Conservation (phyloP, 1,140 invertebrate genomes). For the Heliconius eleuchia region DNA sequence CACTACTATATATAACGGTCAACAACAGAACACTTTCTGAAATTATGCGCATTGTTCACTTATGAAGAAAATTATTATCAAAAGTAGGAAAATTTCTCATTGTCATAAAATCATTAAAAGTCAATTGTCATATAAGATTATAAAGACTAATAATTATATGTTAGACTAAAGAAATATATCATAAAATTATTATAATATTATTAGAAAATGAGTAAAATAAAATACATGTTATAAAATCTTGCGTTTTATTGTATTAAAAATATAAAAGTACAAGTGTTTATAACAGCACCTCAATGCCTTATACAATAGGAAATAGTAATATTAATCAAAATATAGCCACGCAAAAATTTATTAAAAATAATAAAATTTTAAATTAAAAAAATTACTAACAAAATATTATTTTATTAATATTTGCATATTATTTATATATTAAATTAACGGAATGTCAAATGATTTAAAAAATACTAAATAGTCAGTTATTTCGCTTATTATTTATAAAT, state of each 20-base stretch:
- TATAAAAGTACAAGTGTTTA: conserved; percentile 12
- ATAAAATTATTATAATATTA: too few relatives aligned
- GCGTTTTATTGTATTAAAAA: conserved; percentile 21
- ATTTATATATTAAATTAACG: not conserved
- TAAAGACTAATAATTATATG: too few relatives aligned
- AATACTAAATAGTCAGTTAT: not conserved
- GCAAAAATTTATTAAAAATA: not conserved
- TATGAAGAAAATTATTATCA: too few relatives aligned
- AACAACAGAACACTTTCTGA: too few relatives aligned
- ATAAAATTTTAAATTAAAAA: not conserved
- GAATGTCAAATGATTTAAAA: not conserved
- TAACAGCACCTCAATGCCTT: conserved; percentile 1
- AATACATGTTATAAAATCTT: not conserved
- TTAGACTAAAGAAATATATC: too few relatives aligned
- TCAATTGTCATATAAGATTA: too few relatives aligned
- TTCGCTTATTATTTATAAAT: not conserved
- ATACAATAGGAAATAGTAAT: not conserved
- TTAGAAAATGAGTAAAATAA: not conserved
- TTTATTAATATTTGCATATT: not conserved
- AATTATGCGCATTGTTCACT: too few relatives aligned
- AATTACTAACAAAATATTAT: not conserved
- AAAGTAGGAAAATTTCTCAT: too few relatives aligned
- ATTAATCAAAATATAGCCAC: not conserved
- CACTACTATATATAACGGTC: too few relatives aligned
- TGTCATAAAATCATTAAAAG: too few relatives aligned